Evolutionary conservation across 2,888 invertebrate genomes (phyloP).

Genomic region (Megalurothrips usitatus): DNA sequence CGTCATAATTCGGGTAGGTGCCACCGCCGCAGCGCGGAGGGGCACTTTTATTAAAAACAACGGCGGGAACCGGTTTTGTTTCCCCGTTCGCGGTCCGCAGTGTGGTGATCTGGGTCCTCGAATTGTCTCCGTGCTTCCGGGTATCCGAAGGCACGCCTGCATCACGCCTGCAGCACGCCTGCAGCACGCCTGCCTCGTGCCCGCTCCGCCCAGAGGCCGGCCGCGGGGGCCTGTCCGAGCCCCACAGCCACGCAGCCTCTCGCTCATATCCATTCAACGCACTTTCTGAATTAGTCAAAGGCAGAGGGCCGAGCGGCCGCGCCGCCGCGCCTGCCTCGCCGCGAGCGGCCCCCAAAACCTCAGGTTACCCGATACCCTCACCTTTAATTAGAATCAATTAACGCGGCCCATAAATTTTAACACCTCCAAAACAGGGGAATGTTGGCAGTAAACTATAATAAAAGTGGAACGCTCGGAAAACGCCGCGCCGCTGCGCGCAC

Average conservation of each 20-base stretch:
- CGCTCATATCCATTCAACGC: not conserved
- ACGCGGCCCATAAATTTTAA: not conserved
- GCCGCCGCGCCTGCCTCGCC: not conserved
- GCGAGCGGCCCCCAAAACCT: not conserved
- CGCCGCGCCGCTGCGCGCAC: not conserved
- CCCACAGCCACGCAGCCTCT: not conserved
- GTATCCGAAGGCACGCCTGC: too few relatives aligned
- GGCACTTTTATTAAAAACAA: too few relatives aligned
- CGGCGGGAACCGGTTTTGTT: not conserved
- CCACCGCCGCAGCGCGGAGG: not conserved
- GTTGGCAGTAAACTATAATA: not conserved
- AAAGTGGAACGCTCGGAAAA: not conserved
- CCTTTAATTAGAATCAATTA: conserved; percentile 6
- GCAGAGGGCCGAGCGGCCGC: not conserved
- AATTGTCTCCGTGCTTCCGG: too few relatives aligned
- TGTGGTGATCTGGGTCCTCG: too few relatives aligned
- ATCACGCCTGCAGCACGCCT: too few relatives aligned
- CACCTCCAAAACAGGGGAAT: not conserved
- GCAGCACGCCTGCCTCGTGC: too few relatives aligned
- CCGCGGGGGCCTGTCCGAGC: not conserved
- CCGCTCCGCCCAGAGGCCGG: not conserved
- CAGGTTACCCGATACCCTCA: not conserved
- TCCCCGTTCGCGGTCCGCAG: too few relatives aligned
- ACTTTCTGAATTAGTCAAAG: not conserved
- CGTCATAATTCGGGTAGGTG: not conserved